Conservation (phyloP, 92 coral and sea anemone species). For the Zoanthus sociatus region DNA sequence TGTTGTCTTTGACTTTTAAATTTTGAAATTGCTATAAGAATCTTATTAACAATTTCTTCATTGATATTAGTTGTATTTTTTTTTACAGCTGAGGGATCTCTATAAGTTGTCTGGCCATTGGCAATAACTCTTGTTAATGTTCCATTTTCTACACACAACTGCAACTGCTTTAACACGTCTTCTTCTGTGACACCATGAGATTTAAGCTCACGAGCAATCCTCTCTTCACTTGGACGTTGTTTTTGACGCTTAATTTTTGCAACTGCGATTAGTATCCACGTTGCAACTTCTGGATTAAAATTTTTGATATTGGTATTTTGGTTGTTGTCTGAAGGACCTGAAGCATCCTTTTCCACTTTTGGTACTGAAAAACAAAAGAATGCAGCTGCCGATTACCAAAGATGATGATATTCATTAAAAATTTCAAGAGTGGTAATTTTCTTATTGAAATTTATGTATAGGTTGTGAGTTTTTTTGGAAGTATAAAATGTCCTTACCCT, state of each 20-base stretch:
- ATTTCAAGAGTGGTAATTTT: neutral
- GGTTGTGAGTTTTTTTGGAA: too few species aligned
- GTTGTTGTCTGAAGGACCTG: neutral
- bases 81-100: constrained; percentile 44
- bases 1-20: constrained; percentile 58
- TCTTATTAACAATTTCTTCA: neutral
- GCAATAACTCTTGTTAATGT: constrained; percentile 32
- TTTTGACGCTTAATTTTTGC: constrained; percentile 48
- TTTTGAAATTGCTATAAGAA: constrained; percentile 21
- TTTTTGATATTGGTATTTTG: neutral
- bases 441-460: neutral
- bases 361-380: neutral
- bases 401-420: neutral
- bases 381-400: neutral
- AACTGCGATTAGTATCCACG: constrained; percentile 18
- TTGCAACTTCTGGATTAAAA: neutral
- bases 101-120: constrained; percentile 52
- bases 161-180: constrained; percentile 51
- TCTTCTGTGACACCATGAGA: constrained; percentile 35
- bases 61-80: neutral
- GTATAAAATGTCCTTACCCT: too few species aligned
- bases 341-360: neutral
- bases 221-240: constrained; percentile 66
- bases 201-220: constrained; percentile 51
- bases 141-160: constrained; percentile 50